Evolutionary conservation across 2,113 vertebrate genomes (phyloP).

Genomic region (Amblyornis subalaris): DNA sequence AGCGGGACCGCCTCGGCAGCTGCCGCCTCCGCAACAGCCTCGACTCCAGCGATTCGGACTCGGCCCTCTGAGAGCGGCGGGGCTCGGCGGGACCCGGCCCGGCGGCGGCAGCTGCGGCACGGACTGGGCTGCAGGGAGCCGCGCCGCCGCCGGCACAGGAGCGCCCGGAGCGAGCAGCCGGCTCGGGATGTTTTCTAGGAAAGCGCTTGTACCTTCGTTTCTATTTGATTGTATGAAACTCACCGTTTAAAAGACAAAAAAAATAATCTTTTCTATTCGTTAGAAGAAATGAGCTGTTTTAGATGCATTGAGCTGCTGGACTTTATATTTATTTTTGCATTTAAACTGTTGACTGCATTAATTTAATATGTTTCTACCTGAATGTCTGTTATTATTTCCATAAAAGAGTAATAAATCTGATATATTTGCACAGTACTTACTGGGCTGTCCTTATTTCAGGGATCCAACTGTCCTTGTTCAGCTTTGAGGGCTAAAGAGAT

Average conservation of each 20-base stretch:
- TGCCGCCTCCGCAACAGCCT: constrained; percentile 81
- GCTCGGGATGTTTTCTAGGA: constrained; percentile 30
- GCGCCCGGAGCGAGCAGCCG: not conserved
- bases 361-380: constrained; percentile 79
- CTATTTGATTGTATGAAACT: constrained; percentile 51
- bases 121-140: not conserved
- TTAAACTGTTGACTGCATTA: constrained; percentile 67
- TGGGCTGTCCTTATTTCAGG: not conserved
- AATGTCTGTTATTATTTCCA: constrained; percentile 71
- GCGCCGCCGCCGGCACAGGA: not conserved
- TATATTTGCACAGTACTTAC: constrained; percentile 76
- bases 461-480: not conserved
- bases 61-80: constrained; percentile 77
- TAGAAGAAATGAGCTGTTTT: constrained; percentile 65
- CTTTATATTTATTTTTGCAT: constrained; percentile 82
- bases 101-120: not conserved
- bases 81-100: not conserved
- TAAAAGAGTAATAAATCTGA: constrained; percentile 72
- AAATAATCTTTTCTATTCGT: constrained; percentile 66
- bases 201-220: constrained; percentile 57
- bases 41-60: constrained; percentile 96
- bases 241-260: not conserved
- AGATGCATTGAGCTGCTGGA: constrained; percentile 57
- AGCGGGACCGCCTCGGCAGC: constrained; percentile 71
- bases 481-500: not conserved